Base-by-base conservation (phyloP, 2,888 invertebrate genomes). In the Leuctra nigra region DNA sequence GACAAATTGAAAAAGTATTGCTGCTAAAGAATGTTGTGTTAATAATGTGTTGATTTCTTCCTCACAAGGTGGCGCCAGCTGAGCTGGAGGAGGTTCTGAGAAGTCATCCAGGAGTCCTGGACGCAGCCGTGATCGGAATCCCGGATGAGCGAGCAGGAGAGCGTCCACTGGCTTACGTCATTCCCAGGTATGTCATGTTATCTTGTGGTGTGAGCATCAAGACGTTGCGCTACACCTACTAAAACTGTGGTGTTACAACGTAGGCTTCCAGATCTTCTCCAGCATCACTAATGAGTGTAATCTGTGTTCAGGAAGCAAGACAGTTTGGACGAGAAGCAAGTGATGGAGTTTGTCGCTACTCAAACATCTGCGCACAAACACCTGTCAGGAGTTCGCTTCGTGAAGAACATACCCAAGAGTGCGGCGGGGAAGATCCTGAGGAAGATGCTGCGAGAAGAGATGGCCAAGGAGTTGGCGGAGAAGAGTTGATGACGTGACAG, bases 341-440 rank as follows among this genome's bases (percentile, higher is more conserved):
- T 29, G 29, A 29, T 29, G 29, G 29, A 29, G 29, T 29, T 29
- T 29, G 29, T 29, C 29, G 29, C 29, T 29, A 29, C 76, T 9
- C 33, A 35, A 4, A 11, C 18, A 18, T 35, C 50, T 4, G 9
- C 6, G 3, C 35, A 50, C 50, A 33, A 50, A 35, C 50, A 50
- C 16, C 11, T 50, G 20, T 18, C 29, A 4, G 50, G 3, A 2
- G 35, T 50, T 9, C 35, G 35, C 3, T n/a, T 16, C 22, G 3
- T 50, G 2, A 13, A 2, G 20, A 13, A 16, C 20, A 33, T 50
- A 14, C 50, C 50, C 16, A 50, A 50, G 22, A 35, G 20, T 20
- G 2, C 35, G 20, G 80, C 86, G 2, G 89, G 90, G 3, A 90
- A 90, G 73, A 86, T 89, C 44, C 70, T 88, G 66, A 77, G 88